Evolutionary conservation across 2,113 vertebrate genomes (phyloP).

Genomic region (Carettochelys insculpta): DNA sequence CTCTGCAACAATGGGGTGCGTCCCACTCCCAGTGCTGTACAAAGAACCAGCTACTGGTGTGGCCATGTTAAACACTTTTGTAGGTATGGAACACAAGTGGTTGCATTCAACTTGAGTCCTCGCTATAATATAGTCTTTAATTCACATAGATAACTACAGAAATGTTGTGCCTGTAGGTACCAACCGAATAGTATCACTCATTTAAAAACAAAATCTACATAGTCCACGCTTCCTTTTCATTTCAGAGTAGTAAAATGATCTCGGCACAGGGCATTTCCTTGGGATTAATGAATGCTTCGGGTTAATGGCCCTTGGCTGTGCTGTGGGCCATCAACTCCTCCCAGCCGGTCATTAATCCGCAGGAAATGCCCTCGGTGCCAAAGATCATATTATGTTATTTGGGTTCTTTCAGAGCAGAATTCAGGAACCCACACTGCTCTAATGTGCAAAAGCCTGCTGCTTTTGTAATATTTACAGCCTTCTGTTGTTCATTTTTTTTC

Average conservation of each 20-base stretch:
- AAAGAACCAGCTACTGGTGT: no score
- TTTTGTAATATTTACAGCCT: conserved; percentile 44
- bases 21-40: no score
- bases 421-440: conserved; percentile 44
- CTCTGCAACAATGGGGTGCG: no score
- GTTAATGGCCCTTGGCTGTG: conserved; percentile 58
- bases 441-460: conserved; percentile 55
- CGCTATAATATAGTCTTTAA: neutral
- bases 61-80: neutral
- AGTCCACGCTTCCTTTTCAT: conserved; percentile 38
- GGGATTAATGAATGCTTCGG: conserved; percentile 62
- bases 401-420: conserved; percentile 56
- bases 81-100: rapidly evolving
- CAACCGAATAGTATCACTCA: conserved; percentile 20
- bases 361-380: conserved; percentile 62
- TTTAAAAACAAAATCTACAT: conserved; percentile 25
- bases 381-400: conserved; percentile 66
- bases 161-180: conserved; percentile 25
- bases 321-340: conserved; percentile 53
- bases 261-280: conserved; percentile 59
- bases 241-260: conserved; percentile 61
- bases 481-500: neutral
- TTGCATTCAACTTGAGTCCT: neutral
- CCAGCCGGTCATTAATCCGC: conserved; percentile 68
- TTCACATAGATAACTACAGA: neutral